Conservation (phyloP, 2,888 invertebrate species). For the Tuta absoluta region DNA sequence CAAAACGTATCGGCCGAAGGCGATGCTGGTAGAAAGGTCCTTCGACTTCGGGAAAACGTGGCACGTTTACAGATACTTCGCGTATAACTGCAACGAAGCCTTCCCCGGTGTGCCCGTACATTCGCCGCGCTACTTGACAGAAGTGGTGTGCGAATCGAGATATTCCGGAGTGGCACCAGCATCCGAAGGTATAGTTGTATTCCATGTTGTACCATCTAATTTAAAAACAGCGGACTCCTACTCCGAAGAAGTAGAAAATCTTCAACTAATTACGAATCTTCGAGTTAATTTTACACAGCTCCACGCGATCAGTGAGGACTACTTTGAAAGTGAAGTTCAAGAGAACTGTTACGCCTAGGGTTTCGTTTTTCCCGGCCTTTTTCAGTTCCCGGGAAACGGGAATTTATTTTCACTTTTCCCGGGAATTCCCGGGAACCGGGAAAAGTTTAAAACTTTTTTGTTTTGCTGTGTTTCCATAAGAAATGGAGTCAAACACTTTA, state of each 20-base stretch:
- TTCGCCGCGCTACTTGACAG: slow-evolving; percentile 88
- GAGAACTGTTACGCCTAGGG: slow-evolving; percentile 99
- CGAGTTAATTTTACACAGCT: slow-evolving; percentile 97
- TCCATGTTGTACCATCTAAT: slow-evolving; percentile 95
- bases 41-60: slow-evolving; percentile 98
- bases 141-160: slow-evolving; percentile 96
- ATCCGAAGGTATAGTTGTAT: slow-evolving; percentile 97
- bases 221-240: slow-evolving; percentile 96
- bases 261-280: slow-evolving; percentile 98
- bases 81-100: slow-evolving; percentile 93
- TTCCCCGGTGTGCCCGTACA: slow-evolving; percentile 91
- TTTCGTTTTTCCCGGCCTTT: too few species aligned
- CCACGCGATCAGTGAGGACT: slow-evolving; percentile 98
- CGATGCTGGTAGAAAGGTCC: slow-evolving; percentile 98
- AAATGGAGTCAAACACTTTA: too few species aligned
- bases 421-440: too few species aligned
- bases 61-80: slow-evolving; percentile 98
- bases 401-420: too few species aligned
- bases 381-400: too few species aligned
- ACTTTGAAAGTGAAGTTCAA: slow-evolving; percentile 96
- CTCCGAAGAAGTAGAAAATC: slow-evolving; percentile 96
- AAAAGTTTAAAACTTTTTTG: too few species aligned
- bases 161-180: slow-evolving; percentile 98
- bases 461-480: too few species aligned
- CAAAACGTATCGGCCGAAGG: slow-evolving; percentile 98